Base-by-base conservation (phyloP, 2,797 vertebrate species). In the Podarcis lilfordi region DNA sequence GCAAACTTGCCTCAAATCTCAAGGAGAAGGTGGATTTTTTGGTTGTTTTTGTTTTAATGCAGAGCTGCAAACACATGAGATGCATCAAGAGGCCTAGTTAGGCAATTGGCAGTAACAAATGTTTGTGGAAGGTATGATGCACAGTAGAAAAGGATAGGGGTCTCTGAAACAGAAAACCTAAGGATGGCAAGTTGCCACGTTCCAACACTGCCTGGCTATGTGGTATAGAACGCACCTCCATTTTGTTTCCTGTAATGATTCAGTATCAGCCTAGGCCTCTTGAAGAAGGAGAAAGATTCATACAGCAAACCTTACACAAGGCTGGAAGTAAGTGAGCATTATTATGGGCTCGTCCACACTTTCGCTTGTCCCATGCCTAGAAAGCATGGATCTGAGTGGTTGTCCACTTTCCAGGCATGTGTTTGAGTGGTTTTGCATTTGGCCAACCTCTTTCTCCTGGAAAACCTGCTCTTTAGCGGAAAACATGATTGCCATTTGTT, bases 1-100 rank as follows among this genome's bases (percentile, higher is more conserved):
- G 92, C 92, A 95, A 94, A 92, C n/a, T 75, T 87, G 45, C 68
- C 86, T 85, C 27, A 94, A 91, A 90, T 88, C 95, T 95, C 87
- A 88, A 86, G 88, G 93, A 85, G 86, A 80, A 77, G 90, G 82
- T 61, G 80, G 11, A 3, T 13, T 45, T 50, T 50, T 50, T 50
- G 82, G 21, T 27, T 87, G 43, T 91, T 88, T 45, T n/a, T 68
- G 59, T 91, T 87, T 0, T 32, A 78, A 79, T 61, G 27, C 84
- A 29, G 61, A 75, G 81, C 71, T 37, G 82, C 59, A 75, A 74
- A 50, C 37, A n/a, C 86, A 43, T 66, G 72, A 86, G 77, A 88
- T 80, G 19, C 50, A 80, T 59, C 43, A 59, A 68, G 77, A 75
- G 32, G n/a, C 69, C 72, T 64, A 87, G 71, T 80, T 69, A 80